A percentile compares a stretch with the other conserved stretches of the same genome.
phyloP scores from a whole-genome alignment of 2,113 vertebrate genomes.

The Mellivora capensis region DNA sequence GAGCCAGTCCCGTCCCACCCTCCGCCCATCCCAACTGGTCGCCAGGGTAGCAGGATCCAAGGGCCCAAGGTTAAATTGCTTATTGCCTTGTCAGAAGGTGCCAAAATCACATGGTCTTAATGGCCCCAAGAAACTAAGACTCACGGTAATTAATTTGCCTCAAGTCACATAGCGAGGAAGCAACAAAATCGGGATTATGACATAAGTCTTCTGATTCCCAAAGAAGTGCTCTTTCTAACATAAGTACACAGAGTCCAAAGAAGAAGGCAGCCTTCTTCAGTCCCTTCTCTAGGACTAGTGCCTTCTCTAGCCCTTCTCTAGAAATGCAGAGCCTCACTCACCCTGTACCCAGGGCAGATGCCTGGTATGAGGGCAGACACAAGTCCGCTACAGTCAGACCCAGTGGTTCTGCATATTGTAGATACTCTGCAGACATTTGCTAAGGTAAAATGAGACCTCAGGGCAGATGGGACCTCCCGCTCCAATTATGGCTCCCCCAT shows the following conservation, averaged over 20 bases:
- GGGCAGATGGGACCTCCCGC: background rate
- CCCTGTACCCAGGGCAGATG: background rate
- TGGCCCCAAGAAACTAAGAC: background rate
- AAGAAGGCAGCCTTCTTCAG: background rate
- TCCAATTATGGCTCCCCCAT: too few relatives aligned
- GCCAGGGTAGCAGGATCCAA: background rate
- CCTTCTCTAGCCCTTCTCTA: too few relatives aligned
- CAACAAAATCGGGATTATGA: background rate
- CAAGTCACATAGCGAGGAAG: background rate
- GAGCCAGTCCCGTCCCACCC: background rate
- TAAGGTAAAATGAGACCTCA: background rate
- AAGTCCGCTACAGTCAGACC: background rate
- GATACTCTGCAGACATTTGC: background rate
- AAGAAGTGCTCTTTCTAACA: background rate
- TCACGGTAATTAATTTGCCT: background rate
- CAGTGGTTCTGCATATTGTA: rapidly evolving
- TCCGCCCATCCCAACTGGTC: background rate
- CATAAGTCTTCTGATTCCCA: background rate
- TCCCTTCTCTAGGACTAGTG: background rate
- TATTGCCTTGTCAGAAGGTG: background rate
- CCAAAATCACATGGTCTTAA: background rate
- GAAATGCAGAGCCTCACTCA: background rate
- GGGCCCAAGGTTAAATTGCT: background rate
- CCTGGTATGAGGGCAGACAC: too few relatives aligned
- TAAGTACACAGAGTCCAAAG: background rate